Conservation (phyloP, 37 sponge, comb jelly and placozoan species). For the Aplysina aerophoba region DNA sequence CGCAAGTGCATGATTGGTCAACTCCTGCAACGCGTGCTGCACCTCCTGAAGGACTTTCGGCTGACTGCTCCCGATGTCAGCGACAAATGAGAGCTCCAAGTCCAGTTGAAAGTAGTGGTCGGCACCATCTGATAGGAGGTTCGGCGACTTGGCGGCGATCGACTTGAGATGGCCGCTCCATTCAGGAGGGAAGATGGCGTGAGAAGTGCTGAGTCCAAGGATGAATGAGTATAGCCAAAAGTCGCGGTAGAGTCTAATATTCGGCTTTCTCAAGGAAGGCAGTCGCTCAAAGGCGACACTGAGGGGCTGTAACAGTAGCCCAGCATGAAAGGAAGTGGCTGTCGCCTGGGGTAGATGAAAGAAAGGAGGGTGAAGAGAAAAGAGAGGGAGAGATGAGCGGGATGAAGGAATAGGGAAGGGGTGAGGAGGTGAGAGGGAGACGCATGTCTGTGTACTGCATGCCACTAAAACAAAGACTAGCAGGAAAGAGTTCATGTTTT, state of each 20-base stretch:
- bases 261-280: slow-evolving; percentile 10
- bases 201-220: slow-evolving; percentile 74
- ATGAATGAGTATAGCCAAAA: slow-evolving; percentile 97
- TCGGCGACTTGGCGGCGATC: slow-evolving; percentile 79
- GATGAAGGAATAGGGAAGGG: too few species aligned
- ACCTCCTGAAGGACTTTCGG: slow-evolving; percentile 76
- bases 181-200: slow-evolving; percentile 63
- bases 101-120: slow-evolving; percentile 79
- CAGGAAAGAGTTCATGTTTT: too few species aligned
- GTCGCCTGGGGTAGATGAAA: slow-evolving; percentile 68
- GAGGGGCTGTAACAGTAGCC: slow-evolving; percentile 56
- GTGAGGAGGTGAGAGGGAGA: too few species aligned
- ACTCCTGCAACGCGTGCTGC: slow-evolving; percentile 57
- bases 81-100: slow-evolving; percentile 71
- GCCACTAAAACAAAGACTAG: too few species aligned
- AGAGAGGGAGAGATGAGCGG: background rate
- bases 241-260: slow-evolving; percentile 82
- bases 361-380: background rate
- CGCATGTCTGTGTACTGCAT: too few species aligned
- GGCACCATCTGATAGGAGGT: slow-evolving; percentile 76
- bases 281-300: background rate
- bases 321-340: slow-evolving; percentile 72
- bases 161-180: slow-evolving; percentile 67
- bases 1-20: slow-evolving; percentile 60
- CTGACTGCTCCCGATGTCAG: slow-evolving; percentile 58